Percentiles rank a stretch among this genome's conserved stretches.
Evolutionary conservation across 2,888 invertebrate genomes (phyloP).

Genomic region (Drosophila borborema): DNA sequence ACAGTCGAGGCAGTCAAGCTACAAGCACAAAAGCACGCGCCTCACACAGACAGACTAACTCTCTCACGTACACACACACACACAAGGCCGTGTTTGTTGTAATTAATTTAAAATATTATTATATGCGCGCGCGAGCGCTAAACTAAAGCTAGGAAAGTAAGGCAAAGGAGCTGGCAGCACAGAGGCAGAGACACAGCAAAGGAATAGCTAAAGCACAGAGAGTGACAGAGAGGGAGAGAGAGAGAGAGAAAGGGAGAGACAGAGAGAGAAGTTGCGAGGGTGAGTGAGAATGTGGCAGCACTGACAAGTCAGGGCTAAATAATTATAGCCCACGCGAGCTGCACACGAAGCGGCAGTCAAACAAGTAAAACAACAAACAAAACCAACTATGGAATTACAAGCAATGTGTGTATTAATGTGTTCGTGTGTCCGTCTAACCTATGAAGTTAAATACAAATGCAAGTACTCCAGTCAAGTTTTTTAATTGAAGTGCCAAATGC

Average conservation of each 20-base stretch:
- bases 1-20: constrained; percentile 18
- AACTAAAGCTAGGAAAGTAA: constrained; percentile 64
- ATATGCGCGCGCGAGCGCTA: constrained; percentile 77
- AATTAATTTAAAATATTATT: constrained; percentile 84
- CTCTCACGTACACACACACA: neutral
- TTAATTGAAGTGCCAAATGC: constrained; percentile 73
- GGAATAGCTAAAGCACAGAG: neutral
- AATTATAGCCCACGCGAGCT: constrained; percentile 78
- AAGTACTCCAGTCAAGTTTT: constrained; percentile 52
- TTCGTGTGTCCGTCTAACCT: constrained; percentile 10
- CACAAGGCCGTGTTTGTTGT: constrained; percentile 73
- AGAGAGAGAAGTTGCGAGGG: neutral
- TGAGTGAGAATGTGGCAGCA: constrained; percentile 26
- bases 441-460: constrained; percentile 24
- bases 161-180: constrained; percentile 40
- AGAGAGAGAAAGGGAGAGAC: too few relatives aligned
- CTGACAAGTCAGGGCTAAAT: constrained; percentile 73
- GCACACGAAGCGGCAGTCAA: constrained; percentile 59
- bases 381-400: constrained; percentile 58
- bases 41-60: constrained; percentile 26
- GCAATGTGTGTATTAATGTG: constrained; percentile 14
- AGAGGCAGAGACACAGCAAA: constrained; percentile 4
- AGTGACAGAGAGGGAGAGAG: neutral
- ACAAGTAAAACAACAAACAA: constrained; percentile 56
- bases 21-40: constrained; percentile 72